Evolutionary conservation across 1,140 invertebrate genomes (phyloP).

Genomic region (Drosophila ercepeae): DNA sequence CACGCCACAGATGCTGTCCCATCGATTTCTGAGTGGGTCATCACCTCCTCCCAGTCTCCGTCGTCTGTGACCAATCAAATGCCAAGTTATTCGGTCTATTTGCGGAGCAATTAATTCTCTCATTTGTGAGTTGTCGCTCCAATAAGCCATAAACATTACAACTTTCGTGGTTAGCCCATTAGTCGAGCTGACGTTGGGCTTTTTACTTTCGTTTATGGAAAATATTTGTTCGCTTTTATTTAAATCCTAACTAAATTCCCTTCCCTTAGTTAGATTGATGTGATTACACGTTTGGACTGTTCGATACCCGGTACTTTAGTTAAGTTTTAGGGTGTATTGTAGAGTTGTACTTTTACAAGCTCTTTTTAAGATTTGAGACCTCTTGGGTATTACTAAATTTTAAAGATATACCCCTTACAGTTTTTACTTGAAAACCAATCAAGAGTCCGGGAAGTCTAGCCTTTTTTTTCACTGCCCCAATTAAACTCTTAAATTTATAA

Average conservation of each 20-base stretch:
- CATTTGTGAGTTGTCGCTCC: slow-evolving; percentile 1
- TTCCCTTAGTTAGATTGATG: neutral
- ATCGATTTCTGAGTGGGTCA: slow-evolving; percentile 12
- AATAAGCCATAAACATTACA: neutral
- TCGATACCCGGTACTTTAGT: neutral
- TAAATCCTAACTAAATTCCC: neutral
- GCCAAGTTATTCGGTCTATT: slow-evolving; percentile 15
- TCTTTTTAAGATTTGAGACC: too few species aligned
- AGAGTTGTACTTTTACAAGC: too few species aligned
- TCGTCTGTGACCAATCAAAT: slow-evolving; percentile 32
- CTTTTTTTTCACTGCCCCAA: too few species aligned
- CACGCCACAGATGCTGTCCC: slow-evolving; percentile 5
- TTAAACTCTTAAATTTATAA: too few species aligned
- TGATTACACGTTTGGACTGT: neutral
- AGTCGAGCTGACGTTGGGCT: neutral
- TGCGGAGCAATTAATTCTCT: slow-evolving; percentile 33
- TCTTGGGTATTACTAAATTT: too few species aligned
- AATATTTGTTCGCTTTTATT: neutral
- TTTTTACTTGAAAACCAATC: too few species aligned
- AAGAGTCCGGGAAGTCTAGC: too few species aligned
- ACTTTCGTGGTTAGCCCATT: neutral
- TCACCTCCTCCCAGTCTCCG: neutral
- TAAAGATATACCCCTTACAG: too few species aligned
- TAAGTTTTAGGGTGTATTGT: too few species aligned
- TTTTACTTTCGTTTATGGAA: too few species aligned